Percentiles rank a stretch among this genome's conserved stretches.
phyloP scores from a whole-genome alignment of 2,888 invertebrate genomes.

The Agonopterix alstromeriana region DNA sequence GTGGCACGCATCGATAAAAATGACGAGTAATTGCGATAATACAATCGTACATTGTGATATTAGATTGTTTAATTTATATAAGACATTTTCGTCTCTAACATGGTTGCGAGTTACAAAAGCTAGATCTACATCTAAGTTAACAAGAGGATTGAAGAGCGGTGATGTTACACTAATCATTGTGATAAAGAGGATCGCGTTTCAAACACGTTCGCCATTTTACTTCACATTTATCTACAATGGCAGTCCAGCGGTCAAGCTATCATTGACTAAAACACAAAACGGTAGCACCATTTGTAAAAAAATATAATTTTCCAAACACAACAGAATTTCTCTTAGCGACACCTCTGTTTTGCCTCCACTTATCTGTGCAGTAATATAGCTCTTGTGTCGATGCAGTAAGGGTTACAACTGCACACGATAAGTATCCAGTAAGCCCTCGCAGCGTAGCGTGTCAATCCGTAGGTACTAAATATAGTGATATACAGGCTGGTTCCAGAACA shows the following conservation, averaged over 20 bases:
- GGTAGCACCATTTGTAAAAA: conserved; percentile 75
- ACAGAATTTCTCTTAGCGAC: conserved; percentile 29
- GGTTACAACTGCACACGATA: neutral
- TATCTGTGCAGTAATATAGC: conserved; percentile 5
- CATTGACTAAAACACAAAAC: conserved; percentile 67
- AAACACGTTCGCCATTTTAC: conserved; percentile 18
- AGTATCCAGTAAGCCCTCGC: conserved; percentile 26
- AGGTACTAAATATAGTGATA: conserved; percentile 18
- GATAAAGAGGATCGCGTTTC: conserved; percentile 2
- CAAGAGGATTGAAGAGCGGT: conserved; percentile 14
- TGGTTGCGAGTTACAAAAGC: conserved; percentile 54
- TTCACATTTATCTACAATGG: conserved; percentile 38
- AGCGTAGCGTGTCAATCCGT: conserved; percentile 28
- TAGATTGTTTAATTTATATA: conserved; percentile 1
- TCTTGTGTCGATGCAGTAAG: conserved; percentile 3
- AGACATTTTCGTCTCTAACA: neutral
- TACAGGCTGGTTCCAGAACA: conserved; percentile 12
- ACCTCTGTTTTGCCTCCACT: conserved; percentile 10
- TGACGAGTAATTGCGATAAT: conserved; percentile 3
- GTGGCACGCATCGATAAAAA: conserved; percentile 13
- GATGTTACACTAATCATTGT: conserved; percentile 10
- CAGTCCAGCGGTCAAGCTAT: conserved; percentile 61
- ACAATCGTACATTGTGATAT: conserved; percentile 9
- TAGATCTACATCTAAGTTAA: conserved; percentile 40
- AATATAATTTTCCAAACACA: conserved; percentile 55